Evolutionary conservation across 2,797 vertebrate genomes (phyloP), one percentile per base, ranked within the genome.

Genomic region (Threskiornis aethiopicus): DNA sequence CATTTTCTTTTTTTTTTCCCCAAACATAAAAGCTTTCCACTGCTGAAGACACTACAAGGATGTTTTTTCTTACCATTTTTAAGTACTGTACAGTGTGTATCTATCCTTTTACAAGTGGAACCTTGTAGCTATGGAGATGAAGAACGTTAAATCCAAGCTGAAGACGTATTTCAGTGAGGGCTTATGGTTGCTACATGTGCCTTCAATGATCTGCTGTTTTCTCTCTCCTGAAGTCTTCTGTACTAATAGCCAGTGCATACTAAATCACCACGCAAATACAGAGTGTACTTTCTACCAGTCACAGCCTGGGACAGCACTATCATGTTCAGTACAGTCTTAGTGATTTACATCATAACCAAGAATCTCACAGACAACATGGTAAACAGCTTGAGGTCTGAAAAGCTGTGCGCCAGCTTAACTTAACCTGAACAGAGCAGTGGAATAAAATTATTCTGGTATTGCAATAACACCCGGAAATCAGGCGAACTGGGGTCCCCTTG

Each of bases 101-200:
- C 92, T 93, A 77, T 81, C 93, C 85, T 94, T 80, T 94, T 69
- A 94, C 93, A 94, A 96, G 95, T 66, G 92, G 87, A 97, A 95
- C 91, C 94, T 96, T 66, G 97, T 97, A 97, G 96, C 97, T 97
- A 97, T 97, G 97, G 97, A 97, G 97, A 97, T 93, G 9, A 96
- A 86, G 92, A 92, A 94, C 80, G 81, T 96, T 91, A 92, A 93
- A 96, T 95, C 84, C 95, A 90, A 83, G 90, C 89, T 54, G 87
- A 92, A 89, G 93, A 94, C 13, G 66, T 57, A 91, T 96, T 97
- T 94, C 89, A 80, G 79, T 35, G 73, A 44, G 67, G 86, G 84
- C 92, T 94, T 46, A 52, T 21, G 85, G 72, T 31, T 85, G 77
- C 47, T 92, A 39, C 77, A 69, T n/a, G 87, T 84, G 79, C 87